Evolutionary conservation across 1,140 invertebrate genomes (phyloP).

Genomic region (Zophobas morio): DNA sequence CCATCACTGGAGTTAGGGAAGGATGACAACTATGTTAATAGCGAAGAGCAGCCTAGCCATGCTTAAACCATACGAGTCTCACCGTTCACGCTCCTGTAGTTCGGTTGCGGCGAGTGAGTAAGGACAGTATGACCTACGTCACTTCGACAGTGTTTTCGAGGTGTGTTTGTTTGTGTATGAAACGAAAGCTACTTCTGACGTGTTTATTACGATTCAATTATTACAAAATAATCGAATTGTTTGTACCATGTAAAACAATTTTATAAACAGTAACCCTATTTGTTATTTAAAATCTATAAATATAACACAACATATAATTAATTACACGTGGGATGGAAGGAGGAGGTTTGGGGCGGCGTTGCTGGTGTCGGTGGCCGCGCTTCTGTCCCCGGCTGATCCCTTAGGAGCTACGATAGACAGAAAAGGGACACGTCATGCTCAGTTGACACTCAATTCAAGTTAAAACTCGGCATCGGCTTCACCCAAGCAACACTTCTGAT

Average conservation of each 20-base stretch:
- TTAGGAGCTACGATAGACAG: conserved; percentile 60
- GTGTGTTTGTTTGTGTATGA: conserved; percentile 8
- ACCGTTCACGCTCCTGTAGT: conserved; percentile 54
- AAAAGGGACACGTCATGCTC: conserved; percentile 64
- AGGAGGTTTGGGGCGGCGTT: conserved; percentile 56
- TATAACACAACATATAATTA: conserved; percentile 61
- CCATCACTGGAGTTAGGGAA: conserved; percentile 71
- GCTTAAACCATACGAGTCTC: conserved; percentile 51
- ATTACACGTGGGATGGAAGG: conserved; percentile 58
- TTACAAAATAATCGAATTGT: conserved; percentile 65
- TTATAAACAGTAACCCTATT: conserved; percentile 61
- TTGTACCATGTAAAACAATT: conserved; percentile 60
- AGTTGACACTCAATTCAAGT: conserved; percentile 51
- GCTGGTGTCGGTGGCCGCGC: conserved; percentile 57
- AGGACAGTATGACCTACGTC: conserved; percentile 16
- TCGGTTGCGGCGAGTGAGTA: neutral
- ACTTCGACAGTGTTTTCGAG: conserved; percentile 18
- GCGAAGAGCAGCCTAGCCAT: conserved; percentile 50
- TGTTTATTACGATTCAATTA: conserved; percentile 63
- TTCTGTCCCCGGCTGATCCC: conserved; percentile 57
- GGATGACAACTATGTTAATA: conserved; percentile 58
- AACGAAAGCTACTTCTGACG: conserved; percentile 38
- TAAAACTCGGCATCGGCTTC: conserved; percentile 59
- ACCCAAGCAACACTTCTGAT: conserved; percentile 44
- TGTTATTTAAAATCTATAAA: conserved; percentile 56